phyloP scores from a whole-genome alignment of 2,888 invertebrate species.

The Perizoma affinitatum region DNA sequence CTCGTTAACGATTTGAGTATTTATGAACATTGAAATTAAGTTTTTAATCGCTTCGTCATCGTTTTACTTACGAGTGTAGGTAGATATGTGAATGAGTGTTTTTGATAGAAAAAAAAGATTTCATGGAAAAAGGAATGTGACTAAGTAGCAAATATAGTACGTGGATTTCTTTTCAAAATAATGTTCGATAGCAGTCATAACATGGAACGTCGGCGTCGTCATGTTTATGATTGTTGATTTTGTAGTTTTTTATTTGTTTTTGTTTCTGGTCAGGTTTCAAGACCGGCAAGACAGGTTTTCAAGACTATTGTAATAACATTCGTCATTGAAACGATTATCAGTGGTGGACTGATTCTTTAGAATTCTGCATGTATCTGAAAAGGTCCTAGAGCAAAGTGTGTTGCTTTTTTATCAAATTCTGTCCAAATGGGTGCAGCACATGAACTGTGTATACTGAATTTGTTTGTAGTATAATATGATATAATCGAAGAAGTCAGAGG shows the following conservation, averaged over 20 bases:
- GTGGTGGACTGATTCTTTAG: too few relatives aligned
- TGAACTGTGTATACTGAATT: too few relatives aligned
- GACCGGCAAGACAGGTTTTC: too few relatives aligned
- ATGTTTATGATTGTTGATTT: constrained; percentile 9
- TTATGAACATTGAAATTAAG: constrained; percentile 11
- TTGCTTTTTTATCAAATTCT: too few relatives aligned
- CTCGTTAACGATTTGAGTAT: constrained; percentile 1
- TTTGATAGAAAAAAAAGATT: constrained; percentile 11
- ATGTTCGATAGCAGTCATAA: constrained; percentile 5
- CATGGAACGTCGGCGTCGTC: constrained; percentile 1
- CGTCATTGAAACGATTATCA: too few relatives aligned
- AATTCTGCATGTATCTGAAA: too few relatives aligned
- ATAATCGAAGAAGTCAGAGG: too few relatives aligned
- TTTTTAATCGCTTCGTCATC: not conserved
- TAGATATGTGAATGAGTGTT: not conserved
- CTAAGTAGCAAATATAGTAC: constrained; percentile 1
- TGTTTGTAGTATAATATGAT: too few relatives aligned
- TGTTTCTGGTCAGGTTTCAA: too few relatives aligned
- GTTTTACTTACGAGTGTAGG: not conserved
- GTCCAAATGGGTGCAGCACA: too few relatives aligned
- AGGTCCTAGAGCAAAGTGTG: too few relatives aligned
- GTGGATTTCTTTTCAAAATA: constrained; percentile 15
- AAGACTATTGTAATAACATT: too few relatives aligned
- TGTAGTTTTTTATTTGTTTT: constrained; percentile 1
- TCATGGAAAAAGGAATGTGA: constrained; percentile 1